These are phyloP conservation scores for Spodoptera frugiperda DNA, from an alignment of 1,140 invertebrate genomes.

Conservation along the genomic window DNA sequence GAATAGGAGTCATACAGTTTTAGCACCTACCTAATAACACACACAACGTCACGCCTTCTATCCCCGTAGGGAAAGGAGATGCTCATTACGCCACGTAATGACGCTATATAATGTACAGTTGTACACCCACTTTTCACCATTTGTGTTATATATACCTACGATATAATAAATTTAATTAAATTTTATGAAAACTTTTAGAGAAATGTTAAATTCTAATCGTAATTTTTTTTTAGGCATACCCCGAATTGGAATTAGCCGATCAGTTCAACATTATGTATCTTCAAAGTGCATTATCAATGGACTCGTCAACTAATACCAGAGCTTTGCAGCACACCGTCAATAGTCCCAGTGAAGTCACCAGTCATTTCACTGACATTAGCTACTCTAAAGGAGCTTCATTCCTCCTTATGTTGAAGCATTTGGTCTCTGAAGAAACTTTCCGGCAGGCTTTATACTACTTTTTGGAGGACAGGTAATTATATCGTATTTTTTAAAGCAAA, in stretches of 20 bases:
- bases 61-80: too few relatives aligned
- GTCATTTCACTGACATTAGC: slow-evolving; percentile 87
- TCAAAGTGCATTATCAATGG: slow-evolving; percentile 74
- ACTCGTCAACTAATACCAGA: slow-evolving; percentile 64
- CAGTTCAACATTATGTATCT: slow-evolving; percentile 76
- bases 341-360: slow-evolving; percentile 85
- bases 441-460: slow-evolving; percentile 87
- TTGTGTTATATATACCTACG: too few relatives aligned
- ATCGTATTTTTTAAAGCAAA: neutral
- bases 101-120: too few relatives aligned
- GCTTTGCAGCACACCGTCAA: slow-evolving; percentile 79
- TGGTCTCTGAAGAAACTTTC: slow-evolving; percentile 89
- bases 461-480: slow-evolving; percentile 82
- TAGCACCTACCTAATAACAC: too few relatives aligned
- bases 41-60: too few relatives aligned
- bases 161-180: too few relatives aligned
- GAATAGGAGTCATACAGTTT: too few relatives aligned
- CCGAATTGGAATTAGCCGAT: slow-evolving; percentile 65
- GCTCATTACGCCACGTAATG: too few relatives aligned
- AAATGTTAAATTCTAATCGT: neutral
- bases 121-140: too few relatives aligned
- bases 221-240: slow-evolving; percentile 63
- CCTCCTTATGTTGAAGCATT: slow-evolving; percentile 91
- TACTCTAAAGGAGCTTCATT: slow-evolving; percentile 89
- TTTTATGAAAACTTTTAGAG: neutral